phyloP scores from a whole-genome alignment of 2,113 vertebrate species.

The Verasper variegatus region DNA sequence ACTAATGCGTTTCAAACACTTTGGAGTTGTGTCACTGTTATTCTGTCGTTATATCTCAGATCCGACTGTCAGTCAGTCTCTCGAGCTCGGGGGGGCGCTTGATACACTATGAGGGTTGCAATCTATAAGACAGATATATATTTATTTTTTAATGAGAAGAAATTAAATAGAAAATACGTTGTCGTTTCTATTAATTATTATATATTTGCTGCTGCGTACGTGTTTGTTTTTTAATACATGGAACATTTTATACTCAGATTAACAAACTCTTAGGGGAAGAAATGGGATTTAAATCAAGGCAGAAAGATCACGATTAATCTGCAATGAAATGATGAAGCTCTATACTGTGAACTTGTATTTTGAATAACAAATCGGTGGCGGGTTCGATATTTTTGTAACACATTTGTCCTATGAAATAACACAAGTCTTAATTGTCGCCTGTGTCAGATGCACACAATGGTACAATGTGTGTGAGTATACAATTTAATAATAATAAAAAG shows the following conservation, averaged over 20 bases:
- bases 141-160: slow-evolving; percentile 45
- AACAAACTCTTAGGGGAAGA: background rate
- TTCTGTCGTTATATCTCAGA: slow-evolving; percentile 20
- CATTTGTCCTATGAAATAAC: slow-evolving; percentile 7
- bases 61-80: slow-evolving; percentile 7
- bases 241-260: slow-evolving; percentile 27
- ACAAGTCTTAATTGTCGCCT: background rate
- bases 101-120: slow-evolving; percentile 20
- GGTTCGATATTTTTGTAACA: slow-evolving; percentile 9
- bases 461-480: slow-evolving; percentile 4
- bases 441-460: slow-evolving; percentile 36
- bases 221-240: slow-evolving; percentile 29
- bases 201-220: slow-evolving; percentile 52
- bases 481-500: slow-evolving; percentile 66
- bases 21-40: slow-evolving; percentile 53
- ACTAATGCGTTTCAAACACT: slow-evolving; percentile 51
- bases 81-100: slow-evolving; percentile 9
- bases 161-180: slow-evolving; percentile 22
- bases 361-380: slow-evolving; percentile 5
- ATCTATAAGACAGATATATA: slow-evolving; percentile 37
- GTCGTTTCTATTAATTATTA: slow-evolving; percentile 30
- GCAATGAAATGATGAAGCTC: background rate
- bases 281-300: background rate
- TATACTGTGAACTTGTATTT: slow-evolving; percentile 36
- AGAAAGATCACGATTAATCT: background rate